A percentile compares a stretch with the other conserved stretches of the same genome.
Evolutionary conservation across 37 sponge, comb jelly and placozoan genomes (phyloP).

Genomic region (Oopsacas minuta): DNA sequence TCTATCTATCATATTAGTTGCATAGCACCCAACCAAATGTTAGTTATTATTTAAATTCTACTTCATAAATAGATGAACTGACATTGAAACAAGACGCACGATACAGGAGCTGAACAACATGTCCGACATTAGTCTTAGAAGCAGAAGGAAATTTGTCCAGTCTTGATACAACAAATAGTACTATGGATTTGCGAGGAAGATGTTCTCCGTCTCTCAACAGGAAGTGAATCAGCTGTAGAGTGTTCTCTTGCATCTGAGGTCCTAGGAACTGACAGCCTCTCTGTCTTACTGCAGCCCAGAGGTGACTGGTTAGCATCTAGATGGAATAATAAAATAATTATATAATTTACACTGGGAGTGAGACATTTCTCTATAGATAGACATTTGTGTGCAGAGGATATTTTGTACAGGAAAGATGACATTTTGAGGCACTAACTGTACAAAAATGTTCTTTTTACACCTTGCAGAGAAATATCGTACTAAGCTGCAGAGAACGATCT

Average conservation of each 20-base stretch:
- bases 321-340: not conserved
- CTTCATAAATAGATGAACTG: not conserved
- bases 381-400: no score
- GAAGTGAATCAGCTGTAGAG: slow-evolving; percentile 66
- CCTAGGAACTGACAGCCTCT: slow-evolving; percentile 96
- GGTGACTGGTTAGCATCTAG: slow-evolving; percentile 60
- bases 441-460: no score
- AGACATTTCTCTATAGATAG: no score
- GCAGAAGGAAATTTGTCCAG: slow-evolving; percentile 65
- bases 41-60: not conserved
- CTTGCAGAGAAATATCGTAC: no score
- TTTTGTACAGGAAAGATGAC: no score
- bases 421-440: no score
- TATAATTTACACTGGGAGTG: no score
- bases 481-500: no score
- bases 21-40: no score
- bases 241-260: slow-evolving; percentile 88
- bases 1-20: no score
- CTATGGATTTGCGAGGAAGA: slow-evolving; percentile 72
- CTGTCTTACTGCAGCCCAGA: slow-evolving; percentile 82
- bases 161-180: slow-evolving; percentile 71
- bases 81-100: slow-evolving; percentile 95
- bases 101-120: slow-evolving; percentile 96
- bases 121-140: slow-evolving; percentile 89
- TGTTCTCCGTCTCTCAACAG: slow-evolving; percentile 48